A percentile compares a stretch with the other conserved stretches of the same genome.
phyloP scores from a whole-genome alignment of 2,113 vertebrate genomes.

The Ellobius talpinus region DNA sequence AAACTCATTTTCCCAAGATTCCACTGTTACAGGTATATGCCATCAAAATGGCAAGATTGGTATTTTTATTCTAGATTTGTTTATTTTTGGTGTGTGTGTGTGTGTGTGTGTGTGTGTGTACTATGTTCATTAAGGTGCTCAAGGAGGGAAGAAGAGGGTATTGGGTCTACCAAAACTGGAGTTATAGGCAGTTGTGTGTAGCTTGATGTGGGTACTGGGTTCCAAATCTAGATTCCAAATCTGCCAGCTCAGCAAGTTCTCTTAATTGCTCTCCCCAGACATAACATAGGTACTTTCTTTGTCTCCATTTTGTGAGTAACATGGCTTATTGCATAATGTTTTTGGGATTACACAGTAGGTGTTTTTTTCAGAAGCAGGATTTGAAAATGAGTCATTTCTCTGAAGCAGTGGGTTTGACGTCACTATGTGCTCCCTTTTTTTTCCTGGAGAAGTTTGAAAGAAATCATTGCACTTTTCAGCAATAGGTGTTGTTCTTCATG shows the following conservation, averaged over 20 bases:
- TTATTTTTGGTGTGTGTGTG: background rate
- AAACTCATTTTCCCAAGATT: background rate
- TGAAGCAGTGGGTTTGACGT: background rate
- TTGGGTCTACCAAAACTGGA: background rate
- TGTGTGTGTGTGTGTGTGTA: background rate
- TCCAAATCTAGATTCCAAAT: too few species aligned
- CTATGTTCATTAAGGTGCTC: background rate
- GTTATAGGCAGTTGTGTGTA: background rate
- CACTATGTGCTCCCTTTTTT: background rate
- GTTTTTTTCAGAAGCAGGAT: background rate
- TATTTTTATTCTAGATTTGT: background rate
- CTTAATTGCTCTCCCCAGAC: background rate
- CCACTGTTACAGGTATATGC: background rate
- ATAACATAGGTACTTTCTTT: background rate
- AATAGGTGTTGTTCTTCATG: background rate
- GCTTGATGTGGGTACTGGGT: background rate
- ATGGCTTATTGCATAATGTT: background rate
- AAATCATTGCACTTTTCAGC: background rate
- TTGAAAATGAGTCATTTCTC: background rate
- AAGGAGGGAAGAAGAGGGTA: background rate
- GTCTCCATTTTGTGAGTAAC: background rate
- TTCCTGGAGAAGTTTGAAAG: background rate
- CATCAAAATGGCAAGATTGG: too few species aligned
- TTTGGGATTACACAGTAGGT: background rate
- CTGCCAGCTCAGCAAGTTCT: background rate